These are phyloP conservation scores for Gasterosteus nipponicus DNA, from an alignment of 2,113 vertebrate species.

Conservation along the genomic window DNA sequence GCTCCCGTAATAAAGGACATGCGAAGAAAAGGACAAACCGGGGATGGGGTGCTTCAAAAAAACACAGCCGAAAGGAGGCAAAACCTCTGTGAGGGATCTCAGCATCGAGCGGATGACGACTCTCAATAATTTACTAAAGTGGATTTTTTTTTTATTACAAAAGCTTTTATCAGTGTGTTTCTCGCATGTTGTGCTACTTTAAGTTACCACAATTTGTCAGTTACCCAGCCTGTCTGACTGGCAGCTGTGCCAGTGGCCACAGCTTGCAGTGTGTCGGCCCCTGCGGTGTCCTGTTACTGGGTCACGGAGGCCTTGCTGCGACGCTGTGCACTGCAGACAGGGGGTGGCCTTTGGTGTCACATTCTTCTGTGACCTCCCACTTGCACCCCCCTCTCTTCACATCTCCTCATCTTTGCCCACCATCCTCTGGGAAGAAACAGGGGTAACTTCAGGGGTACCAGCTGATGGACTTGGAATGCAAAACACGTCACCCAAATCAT, in stretches of 20 bases:
- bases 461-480: constrained; percentile 35
- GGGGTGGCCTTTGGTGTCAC: constrained; percentile 62
- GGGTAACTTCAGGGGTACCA: constrained; percentile 13
- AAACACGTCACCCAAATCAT: constrained; percentile 40
- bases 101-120: constrained; percentile 13
- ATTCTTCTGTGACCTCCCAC: constrained; percentile 57
- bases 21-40: constrained; percentile 45
- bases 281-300: constrained; percentile 61
- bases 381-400: constrained; percentile 32
- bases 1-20: constrained; percentile 33
- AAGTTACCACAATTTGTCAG: constrained; percentile 50
- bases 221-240: constrained; percentile 66
- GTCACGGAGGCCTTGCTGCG: constrained; percentile 56
- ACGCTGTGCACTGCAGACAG: constrained; percentile 54
- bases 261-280: constrained; percentile 64
- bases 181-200: constrained; percentile 21
- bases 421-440: constrained; percentile 24
- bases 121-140: constrained; percentile 41
- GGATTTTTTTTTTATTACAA: constrained; percentile 38
- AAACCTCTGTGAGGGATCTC: constrained; percentile 14
- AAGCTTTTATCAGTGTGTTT: constrained; percentile 33
- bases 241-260: constrained; percentile 66
- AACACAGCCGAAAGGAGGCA: too few relatives aligned
- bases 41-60: constrained; percentile 11
- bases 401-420: constrained; percentile 30